phyloP scores from a whole-genome alignment of 1,140 invertebrate species.

The Lepidurus packardi region DNA sequence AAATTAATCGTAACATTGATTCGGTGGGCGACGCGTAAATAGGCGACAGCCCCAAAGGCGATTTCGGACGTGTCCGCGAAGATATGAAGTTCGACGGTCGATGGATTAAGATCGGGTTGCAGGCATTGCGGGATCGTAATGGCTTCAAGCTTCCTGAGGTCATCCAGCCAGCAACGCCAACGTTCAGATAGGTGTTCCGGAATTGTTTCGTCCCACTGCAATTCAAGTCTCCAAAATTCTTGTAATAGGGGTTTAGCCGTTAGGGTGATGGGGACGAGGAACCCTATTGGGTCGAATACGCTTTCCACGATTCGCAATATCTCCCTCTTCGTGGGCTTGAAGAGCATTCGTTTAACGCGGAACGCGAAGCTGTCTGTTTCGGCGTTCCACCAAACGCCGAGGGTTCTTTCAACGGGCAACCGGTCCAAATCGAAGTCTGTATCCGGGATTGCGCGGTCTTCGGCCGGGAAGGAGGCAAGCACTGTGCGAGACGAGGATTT shows the following conservation, averaged over 20 bases:
- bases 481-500: conserved; percentile 32
- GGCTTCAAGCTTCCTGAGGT: background rate
- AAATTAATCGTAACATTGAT: conserved; percentile 25
- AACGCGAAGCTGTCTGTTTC: conserved; percentile 26
- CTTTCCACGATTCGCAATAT: conserved; percentile 41
- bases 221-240: conserved; percentile 42
- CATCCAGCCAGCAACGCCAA: conserved; percentile 28
- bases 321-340: conserved; percentile 32
- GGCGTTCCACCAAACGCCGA: conserved; percentile 27
- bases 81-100: conserved; percentile 24
- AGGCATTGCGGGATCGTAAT: conserved; percentile 29
- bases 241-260: conserved; percentile 46
- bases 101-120: conserved; percentile 17
- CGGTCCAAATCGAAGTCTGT: conserved; percentile 34
- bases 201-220: conserved; percentile 45
- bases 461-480: conserved; percentile 30
- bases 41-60: conserved; percentile 15
- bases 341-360: background rate
- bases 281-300: conserved; percentile 47
- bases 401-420: conserved; percentile 29
- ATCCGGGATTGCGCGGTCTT: conserved; percentile 28
- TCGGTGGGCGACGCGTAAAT: background rate
- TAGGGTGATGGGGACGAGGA: conserved; percentile 43
- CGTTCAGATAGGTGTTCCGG: background rate
- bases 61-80: conserved; percentile 23